phyloP scores from a whole-genome alignment of 2,113 vertebrate genomes.

The Channa argus region DNA sequence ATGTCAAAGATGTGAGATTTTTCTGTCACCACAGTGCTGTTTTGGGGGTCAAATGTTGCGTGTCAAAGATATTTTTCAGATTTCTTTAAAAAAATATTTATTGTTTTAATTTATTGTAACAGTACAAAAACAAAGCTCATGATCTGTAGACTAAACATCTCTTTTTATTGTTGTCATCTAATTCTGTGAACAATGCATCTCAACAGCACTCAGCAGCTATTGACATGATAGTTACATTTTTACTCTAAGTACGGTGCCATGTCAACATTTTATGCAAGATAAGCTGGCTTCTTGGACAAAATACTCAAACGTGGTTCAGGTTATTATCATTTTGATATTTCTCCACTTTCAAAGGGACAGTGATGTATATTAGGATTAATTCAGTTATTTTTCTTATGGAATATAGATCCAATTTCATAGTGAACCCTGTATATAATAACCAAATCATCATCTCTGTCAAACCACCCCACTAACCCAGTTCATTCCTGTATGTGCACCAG shows the following conservation, averaged over 20 bases:
- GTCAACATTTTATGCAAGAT: conserved; percentile 75
- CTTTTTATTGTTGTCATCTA: conserved; percentile 24
- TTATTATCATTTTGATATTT: conserved; percentile 64
- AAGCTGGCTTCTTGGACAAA: conserved; percentile 51
- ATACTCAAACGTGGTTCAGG: conserved; percentile 50
- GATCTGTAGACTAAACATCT: conserved; percentile 52
- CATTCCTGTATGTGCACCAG: conserved; percentile 42
- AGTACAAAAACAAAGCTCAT: conserved; percentile 19
- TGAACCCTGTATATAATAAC: conserved; percentile 54
- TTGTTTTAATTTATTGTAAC: conserved; percentile 27
- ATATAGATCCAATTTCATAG: conserved; percentile 40
- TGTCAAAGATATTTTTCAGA: conserved; percentile 25
- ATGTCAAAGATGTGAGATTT: conserved; percentile 17
- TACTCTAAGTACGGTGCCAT: conserved; percentile 46
- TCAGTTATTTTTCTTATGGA: conserved; percentile 69
- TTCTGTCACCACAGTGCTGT: conserved; percentile 30
- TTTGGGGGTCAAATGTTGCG: conserved; percentile 27
- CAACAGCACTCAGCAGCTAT: conserved; percentile 69
- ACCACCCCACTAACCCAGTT: conserved; percentile 44
- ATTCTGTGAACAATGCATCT: conserved; percentile 47
- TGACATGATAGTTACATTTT: conserved; percentile 38
- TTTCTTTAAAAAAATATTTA: not conserved
- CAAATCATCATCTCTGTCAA: conserved; percentile 43
- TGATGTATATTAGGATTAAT: conserved; percentile 58
- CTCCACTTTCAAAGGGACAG: conserved; percentile 66